Conservation (phyloP, 2,113 vertebrate species). For the Todiramphus saurophagus region DNA sequence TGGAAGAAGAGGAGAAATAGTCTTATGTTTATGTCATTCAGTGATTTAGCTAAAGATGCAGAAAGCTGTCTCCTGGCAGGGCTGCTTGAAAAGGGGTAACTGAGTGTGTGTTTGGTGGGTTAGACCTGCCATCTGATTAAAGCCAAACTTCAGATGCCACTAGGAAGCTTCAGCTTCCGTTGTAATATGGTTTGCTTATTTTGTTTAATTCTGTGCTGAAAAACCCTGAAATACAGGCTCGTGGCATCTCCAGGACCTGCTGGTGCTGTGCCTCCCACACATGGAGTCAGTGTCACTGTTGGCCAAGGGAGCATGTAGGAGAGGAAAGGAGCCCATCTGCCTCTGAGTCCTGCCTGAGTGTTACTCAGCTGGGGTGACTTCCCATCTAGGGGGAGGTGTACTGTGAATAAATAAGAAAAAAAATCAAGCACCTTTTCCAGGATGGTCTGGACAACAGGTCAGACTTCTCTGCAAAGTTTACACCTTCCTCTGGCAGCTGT, state of each 20-base stretch:
- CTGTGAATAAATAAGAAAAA: neutral
- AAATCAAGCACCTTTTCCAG: neutral
- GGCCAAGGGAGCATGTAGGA: neutral
- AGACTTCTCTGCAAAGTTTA: neutral
- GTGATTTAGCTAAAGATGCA: neutral
- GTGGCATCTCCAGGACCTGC: neutral
- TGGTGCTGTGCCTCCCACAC: neutral
- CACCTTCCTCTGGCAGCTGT: neutral
- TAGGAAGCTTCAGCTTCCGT: neutral
- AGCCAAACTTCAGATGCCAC: neutral
- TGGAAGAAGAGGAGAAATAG: neutral
- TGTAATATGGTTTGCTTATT: neutral
- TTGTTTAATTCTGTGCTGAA: neutral
- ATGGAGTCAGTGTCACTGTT: neutral
- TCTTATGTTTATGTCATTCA: neutral
- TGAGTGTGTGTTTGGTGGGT: neutral
- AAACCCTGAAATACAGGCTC: neutral
- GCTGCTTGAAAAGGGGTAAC: neutral
- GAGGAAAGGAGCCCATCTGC: neutral
- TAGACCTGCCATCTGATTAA: neutral
- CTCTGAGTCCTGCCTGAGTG: neutral
- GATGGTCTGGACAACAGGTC: neutral
- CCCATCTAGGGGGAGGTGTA: neutral
- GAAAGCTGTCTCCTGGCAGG: neutral
- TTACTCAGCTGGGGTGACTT: neutral